Conservation (phyloP, 2,888 invertebrate species). For the Tachina lurida region DNA sequence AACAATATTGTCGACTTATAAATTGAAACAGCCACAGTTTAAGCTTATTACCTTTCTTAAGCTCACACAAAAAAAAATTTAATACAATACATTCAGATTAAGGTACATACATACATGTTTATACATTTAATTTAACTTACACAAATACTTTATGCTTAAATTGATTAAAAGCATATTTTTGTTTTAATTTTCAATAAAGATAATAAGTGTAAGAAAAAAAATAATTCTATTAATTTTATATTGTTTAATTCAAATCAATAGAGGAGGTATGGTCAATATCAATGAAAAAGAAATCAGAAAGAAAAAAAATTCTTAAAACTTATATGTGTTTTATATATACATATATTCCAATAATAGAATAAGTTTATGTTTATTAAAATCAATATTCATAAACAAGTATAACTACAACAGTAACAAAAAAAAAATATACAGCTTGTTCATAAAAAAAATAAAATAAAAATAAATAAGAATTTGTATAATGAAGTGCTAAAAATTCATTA, state of each 20-base stretch:
- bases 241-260: conserved; percentile 21
- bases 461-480: conserved; percentile 32
- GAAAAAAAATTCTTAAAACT: conserved; percentile 12
- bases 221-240: not conserved
- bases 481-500: conserved; percentile 60
- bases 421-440: not conserved
- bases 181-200: not conserved
- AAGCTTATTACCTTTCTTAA: conserved; percentile 6
- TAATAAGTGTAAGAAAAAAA: conserved; percentile 1
- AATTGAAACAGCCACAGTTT: not conserved
- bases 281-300: conserved; percentile 15
- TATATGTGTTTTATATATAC: too few relatives aligned
- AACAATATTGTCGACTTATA: not conserved
- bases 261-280: not conserved
- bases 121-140: not conserved
- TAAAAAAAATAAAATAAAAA: not conserved
- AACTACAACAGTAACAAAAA: not conserved
- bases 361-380: not conserved
- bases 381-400: conserved; percentile 2
- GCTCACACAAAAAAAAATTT: not conserved
- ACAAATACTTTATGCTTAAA: not conserved
- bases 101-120: too few relatives aligned
- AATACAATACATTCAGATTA: too few relatives aligned
- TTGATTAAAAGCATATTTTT: conserved; percentile 7
- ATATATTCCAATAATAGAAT: not conserved